phyloP scores from a whole-genome alignment of 1,140 invertebrate species.

The Drosophila jambulina region DNA sequence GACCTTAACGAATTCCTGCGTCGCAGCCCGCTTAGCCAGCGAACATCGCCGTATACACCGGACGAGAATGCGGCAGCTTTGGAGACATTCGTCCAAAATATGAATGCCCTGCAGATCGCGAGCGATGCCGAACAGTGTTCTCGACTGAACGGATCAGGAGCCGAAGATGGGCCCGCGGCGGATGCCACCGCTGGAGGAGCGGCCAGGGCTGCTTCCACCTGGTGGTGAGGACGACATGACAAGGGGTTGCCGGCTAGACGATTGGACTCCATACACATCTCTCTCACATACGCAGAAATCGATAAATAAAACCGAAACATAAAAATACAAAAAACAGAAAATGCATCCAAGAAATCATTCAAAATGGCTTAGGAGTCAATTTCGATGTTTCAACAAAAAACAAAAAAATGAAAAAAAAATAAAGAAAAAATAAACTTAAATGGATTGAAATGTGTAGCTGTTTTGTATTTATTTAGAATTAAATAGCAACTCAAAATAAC shows the following conservation, averaged over 20 bases:
- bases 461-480: conserved; percentile 22
- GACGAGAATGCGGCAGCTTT: conserved; percentile 74
- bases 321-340: conserved; percentile 44
- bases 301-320: conserved; percentile 48
- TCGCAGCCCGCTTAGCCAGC: conserved; percentile 74
- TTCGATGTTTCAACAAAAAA: conserved; percentile 77
- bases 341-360: conserved; percentile 64
- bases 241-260: conserved; percentile 39
- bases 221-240: conserved; percentile 72
- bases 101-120: conserved; percentile 76
- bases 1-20: conserved; percentile 77
- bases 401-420: conserved; percentile 49
- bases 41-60: conserved; percentile 76
- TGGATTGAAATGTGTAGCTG: conserved; percentile 47
- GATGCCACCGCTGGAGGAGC: conserved; percentile 60
- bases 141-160: conserved; percentile 63
- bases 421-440: conserved; percentile 75
- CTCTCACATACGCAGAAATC: conserved; percentile 50
- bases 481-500: not conserved
- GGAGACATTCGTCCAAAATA: conserved; percentile 81
- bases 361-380: conserved; percentile 79
- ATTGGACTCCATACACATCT: conserved; percentile 44
- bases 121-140: conserved; percentile 74
- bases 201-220: conserved; percentile 58
- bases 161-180: conserved; percentile 42